These are phyloP conservation scores for Trissoscelio sp. DNA, from an alignment of 2,888 invertebrate species.

Conservation along the genomic window DNA sequence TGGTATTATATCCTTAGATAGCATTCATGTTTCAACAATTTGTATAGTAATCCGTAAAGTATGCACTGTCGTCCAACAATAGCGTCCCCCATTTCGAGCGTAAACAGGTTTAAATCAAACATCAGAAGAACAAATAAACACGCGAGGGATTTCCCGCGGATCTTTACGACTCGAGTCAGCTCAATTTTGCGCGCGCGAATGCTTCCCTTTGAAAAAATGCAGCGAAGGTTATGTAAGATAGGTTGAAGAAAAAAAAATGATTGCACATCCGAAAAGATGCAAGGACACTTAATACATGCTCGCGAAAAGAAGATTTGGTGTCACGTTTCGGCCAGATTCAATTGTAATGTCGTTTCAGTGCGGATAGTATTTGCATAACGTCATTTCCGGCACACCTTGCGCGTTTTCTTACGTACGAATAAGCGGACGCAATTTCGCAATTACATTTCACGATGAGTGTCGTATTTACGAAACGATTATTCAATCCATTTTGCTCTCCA, in stretches of 20 bases:
- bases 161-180: constrained; percentile 30
- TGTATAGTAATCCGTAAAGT: constrained; percentile 61
- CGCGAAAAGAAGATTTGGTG: constrained; percentile 78
- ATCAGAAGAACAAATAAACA: constrained; percentile 44
- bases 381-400: constrained; percentile 62
- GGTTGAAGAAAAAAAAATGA: constrained; percentile 39
- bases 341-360: constrained; percentile 73
- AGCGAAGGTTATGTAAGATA: constrained; percentile 52
- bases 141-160: constrained; percentile 43
- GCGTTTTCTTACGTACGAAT: constrained; percentile 41
- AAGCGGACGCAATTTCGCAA: constrained; percentile 44
- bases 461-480: constrained; percentile 44
- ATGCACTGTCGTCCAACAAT: constrained; percentile 45
- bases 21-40: constrained; percentile 54
- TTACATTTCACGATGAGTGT: constrained; percentile 29
- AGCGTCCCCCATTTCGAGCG: constrained; percentile 18
- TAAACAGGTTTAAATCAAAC: constrained; percentile 55
- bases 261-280: constrained; percentile 67
- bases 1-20: constrained; percentile 57
- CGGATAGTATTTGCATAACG: constrained; percentile 61
- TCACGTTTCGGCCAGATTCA: constrained; percentile 76
- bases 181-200: constrained; percentile 34
- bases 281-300: constrained; percentile 80
- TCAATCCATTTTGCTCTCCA: constrained; percentile 32
- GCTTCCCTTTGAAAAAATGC: constrained; percentile 43